Base-by-base conservation (phyloP, 2,888 invertebrate species). In the Tenthredo amoena region DNA sequence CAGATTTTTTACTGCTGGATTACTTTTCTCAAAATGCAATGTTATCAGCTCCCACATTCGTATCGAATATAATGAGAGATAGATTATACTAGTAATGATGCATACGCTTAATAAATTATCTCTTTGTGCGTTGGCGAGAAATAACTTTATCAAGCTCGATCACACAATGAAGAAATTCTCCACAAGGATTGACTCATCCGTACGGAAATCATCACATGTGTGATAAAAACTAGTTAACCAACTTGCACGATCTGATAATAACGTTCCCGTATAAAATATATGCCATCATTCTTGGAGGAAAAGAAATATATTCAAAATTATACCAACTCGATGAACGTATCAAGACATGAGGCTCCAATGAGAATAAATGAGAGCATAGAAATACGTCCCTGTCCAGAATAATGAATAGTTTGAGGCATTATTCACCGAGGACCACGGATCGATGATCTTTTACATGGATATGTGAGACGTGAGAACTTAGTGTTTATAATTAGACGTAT, bases 51-150 rank as follows among this genome's bases (percentile, higher is more conserved):
- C 1, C 5, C 40, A 74, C 18, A 34, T 74, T 74, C 43, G 72
- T 43, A 43, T 43, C 21, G 21, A 43, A 74, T 74, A 74, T 74
- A 74, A 31, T 43, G 15, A 34, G 37, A 74, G 18, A 74, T 26
- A 43, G 72, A 74, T 74, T 74, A 43, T 43, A 74, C 72, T 74
- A 43, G 43, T 26, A 18, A 43, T 74, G 40, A 74, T 74, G 21
- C 43, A 74, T 40, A 31, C 43, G 72, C 43, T 74, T 43, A 43
- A 26, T 26, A 40, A 74, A 43, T 74, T 74, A 74, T 74, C 72
- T 74, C 43, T 74, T n/a, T 43, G 43, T 74, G 31, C 26, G 40
- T 10, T 43, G 43, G n/a, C 72, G 37, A n/a, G 72, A 15, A 74
- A 43, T 21, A 74, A 74, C 43, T 74, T 31, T 43, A 74, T 74